Evolutionary conservation across 1,140 invertebrate genomes (phyloP).

Genomic region (Daktulosphaira vitifoliae): DNA sequence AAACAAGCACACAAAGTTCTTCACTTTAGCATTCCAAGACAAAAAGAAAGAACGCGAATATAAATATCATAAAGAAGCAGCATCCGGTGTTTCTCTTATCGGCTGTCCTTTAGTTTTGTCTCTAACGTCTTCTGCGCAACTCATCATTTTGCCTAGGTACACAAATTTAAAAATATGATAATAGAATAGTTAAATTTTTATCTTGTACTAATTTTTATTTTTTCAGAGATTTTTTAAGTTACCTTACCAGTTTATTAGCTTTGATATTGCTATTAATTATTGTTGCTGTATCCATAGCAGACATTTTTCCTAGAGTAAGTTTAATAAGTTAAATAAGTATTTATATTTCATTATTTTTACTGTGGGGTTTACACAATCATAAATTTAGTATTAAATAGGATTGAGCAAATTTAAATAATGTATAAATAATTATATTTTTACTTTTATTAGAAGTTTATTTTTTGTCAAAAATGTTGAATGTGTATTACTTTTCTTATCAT

Average conservation of each 20-base stretch:
- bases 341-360: too few species aligned
- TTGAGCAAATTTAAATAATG: too few species aligned
- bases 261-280: conserved; percentile 46
- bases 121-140: conserved; percentile 50
- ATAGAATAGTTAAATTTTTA: too few species aligned
- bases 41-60: conserved; percentile 56
- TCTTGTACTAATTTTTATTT: conserved; percentile 4
- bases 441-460: not conserved
- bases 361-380: too few species aligned
- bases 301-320: conserved; percentile 47
- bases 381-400: too few species aligned
- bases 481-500: not conserved
- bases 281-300: conserved; percentile 47
- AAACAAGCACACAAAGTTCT: conserved; percentile 55
- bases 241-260: conserved; percentile 45
- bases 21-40: conserved; percentile 58
- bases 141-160: conserved; percentile 50
- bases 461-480: too few species aligned
- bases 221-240: conserved; percentile 42
- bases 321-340: not conserved
- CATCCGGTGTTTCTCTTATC: conserved; percentile 54
- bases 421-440: not conserved
- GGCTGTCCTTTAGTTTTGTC: conserved; percentile 55
- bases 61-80: conserved; percentile 54
- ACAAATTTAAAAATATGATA: too few species aligned